Evolutionary conservation across 1,140 invertebrate species (phyloP), one percentile per base, ranked within the genome.

Genomic region (Riptortus pedestris): DNA sequence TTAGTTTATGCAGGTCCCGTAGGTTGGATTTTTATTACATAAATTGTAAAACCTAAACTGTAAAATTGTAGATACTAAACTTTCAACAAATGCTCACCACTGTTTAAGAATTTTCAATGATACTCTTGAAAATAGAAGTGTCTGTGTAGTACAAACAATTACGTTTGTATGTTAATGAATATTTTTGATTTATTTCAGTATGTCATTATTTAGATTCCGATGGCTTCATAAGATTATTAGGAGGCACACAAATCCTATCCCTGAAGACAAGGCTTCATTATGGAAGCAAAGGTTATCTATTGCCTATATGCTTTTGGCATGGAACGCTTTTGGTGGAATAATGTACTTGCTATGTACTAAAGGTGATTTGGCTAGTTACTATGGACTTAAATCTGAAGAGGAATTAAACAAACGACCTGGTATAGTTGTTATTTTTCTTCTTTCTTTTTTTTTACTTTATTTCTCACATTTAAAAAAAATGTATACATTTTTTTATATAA

Each of bases 251-350:
- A 80, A 76, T 66, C 82, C 81, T 2, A 83, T 85, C 65, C 76
- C 77, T 4, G 76, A 72, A 68, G 71, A 80, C 22, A 71, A 73
- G n/a, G 83, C 83, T 1, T 66, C 73, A 3, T 33, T 75, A 28
- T 82, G 80, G 80, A 84, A 83, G 72, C 70, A 76, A 0, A 75
- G 80, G 24, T 69, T 86, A 0, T 81, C 83, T 64, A 67, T 83
- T 52, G 71, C 72, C 0, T 86, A 85, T 71, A 77, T 77, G 12
- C 67, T 85, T 51, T 28, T 83, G 14, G 79, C 81, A 14, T 84
- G 82, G 81, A 81, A 85, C 74, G 79, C 80, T 0, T 81, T 85
- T 69, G 82, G 81, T 12, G 69, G 82, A 24, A 78, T 85, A 5
- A 62, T 76, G 28, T 84, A 82, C 66, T 77, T 74, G 70, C 70